A percentile compares a stretch with the other conserved stretches of the same genome.
phyloP scores from a whole-genome alignment of 2,113 vertebrate genomes.

The Gymnarchus niloticus region DNA sequence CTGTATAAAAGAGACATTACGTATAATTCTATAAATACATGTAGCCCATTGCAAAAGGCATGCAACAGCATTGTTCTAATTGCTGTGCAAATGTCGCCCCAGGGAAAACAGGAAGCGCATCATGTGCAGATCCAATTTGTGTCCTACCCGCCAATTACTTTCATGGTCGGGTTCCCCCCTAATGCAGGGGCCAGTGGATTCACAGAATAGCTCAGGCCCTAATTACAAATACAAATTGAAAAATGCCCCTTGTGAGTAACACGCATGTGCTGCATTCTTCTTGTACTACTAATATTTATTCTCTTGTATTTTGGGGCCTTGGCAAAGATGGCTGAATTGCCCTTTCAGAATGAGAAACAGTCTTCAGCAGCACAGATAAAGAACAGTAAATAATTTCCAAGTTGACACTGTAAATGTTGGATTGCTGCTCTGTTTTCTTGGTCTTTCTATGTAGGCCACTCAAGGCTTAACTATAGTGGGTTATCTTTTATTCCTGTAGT shows the following conservation, averaged over 20 bases:
- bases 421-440: background rate
- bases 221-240: constrained; percentile 65
- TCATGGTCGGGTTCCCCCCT: constrained; percentile 62
- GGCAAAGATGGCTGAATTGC: constrained; percentile 33
- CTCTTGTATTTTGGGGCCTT: constrained; percentile 42
- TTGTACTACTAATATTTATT: constrained; percentile 45
- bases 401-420: background rate
- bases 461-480: background rate
- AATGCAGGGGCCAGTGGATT: constrained; percentile 66
- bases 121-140: constrained; percentile 67
- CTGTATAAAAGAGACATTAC: constrained; percentile 38
- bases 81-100: constrained; percentile 58
- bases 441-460: background rate
- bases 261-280: constrained; percentile 34
- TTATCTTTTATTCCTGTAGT: background rate
- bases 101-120: constrained; percentile 55
- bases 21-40: background rate
- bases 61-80: constrained; percentile 59
- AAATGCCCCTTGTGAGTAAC: constrained; percentile 45
- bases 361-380: background rate
- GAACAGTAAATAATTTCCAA: background rate
- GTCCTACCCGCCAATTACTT: constrained; percentile 66
- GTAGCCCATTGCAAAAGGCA: constrained; percentile 31
- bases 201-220: constrained; percentile 52
- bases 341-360: constrained; percentile 5